A percentile compares a stretch with the other conserved stretches of the same genome.
Conservation (phyloP, 2,888 invertebrate genomes). For the Noctua janthina region DNA sequence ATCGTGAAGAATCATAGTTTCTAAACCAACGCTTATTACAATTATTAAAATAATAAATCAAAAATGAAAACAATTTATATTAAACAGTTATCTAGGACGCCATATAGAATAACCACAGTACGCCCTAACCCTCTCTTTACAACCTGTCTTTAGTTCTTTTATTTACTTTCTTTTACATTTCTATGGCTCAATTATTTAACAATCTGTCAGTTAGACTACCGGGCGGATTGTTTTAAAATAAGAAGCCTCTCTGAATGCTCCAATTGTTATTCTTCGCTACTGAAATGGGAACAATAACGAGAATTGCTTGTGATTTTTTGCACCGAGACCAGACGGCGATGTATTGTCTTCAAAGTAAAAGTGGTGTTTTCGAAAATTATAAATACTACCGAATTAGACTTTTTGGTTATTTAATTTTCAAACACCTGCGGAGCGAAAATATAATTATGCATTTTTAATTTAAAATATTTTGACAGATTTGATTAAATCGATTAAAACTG, state of each 20-base stretch:
- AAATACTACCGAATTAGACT: background rate
- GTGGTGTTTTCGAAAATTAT: background rate
- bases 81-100: background rate
- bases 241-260: conserved; percentile 31
- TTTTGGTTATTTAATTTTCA: background rate
- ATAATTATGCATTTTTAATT: background rate
- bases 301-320: conserved; percentile 27
- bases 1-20: background rate
- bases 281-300: conserved; percentile 37
- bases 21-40: background rate
- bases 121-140: conserved; percentile 11
- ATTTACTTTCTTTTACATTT: conserved; percentile 35
- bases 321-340: background rate
- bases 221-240: conserved; percentile 46
- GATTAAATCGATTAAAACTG: conserved; percentile 7
- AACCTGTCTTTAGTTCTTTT: conserved; percentile 13
- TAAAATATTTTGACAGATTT: conserved; percentile 9
- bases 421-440: conserved; percentile 3
- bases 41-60: background rate
- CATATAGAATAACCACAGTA: conserved; percentile 30
- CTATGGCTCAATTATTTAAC: conserved; percentile 56
- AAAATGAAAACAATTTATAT: background rate
- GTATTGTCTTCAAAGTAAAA: conserved; percentile 8
- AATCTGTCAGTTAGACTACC: conserved; percentile 39
- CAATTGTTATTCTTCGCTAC: conserved; percentile 45